Evolutionary conservation across 1,140 invertebrate genomes (phyloP), one percentile per base, ranked within the genome.

Genomic region (Apis laboriosa): DNA sequence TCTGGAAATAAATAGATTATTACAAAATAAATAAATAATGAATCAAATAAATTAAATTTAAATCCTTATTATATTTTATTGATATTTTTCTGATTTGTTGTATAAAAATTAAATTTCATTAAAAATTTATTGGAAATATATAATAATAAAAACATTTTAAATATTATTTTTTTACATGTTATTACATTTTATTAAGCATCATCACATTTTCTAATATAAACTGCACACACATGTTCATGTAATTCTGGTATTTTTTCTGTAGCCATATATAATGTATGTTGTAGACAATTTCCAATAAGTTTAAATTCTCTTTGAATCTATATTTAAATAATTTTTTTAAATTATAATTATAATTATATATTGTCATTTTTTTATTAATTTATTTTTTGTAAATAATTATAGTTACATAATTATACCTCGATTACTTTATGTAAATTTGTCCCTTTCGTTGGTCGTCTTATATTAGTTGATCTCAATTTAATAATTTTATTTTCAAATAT

Each of bases 151-250:
- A 15, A 5, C 7, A 55, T 13, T 13, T 55, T 56, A 56, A 13
- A 12, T 49, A n/a, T n/a, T 15, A n/a, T 34, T 21, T 3, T 19
- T 68, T 68, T 43, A 43, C n/a, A 9, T 63, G 2, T 2, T 15
- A 63, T 24, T 61, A 61, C 12, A 61, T 7, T 63, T 24, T 24
- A 64, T 77, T 49, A 58, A 9, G 3, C 8, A 73, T n/a, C 51
- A 68, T 72, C 51, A 1, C 28, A 28, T 58, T 87, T 70, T 86
- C 94, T 95, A 61, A 87, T 92, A 88, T 96, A 96, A 63, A 93
- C 92, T 43, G 95, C 95, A 63, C 90, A 91, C 51, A 96, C 92
- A 93, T 96, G 96, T 89, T 96, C 93, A 58, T 94, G 95, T 85
- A 96, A 72, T 82, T 90, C 84, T 2, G 94, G 93, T 19, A 94